Percentiles rank a stretch among this genome's conserved stretches.
These are phyloP conservation scores for Agriopis aurantiaria DNA, from an alignment of 2,888 invertebrate genomes.

Conservation along the genomic window DNA sequence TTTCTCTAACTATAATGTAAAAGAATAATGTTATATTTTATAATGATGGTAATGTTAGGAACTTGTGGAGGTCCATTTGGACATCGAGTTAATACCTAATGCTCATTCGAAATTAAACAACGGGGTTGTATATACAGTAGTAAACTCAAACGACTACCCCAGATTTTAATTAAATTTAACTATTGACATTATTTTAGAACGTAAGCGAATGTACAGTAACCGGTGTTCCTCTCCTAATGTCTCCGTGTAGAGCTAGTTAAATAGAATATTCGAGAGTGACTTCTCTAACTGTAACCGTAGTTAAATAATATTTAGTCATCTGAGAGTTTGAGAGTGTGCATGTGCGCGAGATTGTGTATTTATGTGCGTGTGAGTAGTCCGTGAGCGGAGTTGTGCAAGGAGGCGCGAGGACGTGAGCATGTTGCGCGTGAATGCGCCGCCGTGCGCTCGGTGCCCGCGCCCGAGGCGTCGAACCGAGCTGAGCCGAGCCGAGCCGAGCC, in stretches of 20 bases:
- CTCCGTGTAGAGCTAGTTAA: slow-evolving; percentile 80
- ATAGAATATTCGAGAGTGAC: slow-evolving; percentile 71
- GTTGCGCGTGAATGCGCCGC: slow-evolving; percentile 46
- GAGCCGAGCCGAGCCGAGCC: slow-evolving; percentile 44
- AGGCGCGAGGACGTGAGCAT: slow-evolving; percentile 42
- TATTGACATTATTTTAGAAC: slow-evolving; percentile 68
- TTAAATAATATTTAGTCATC: slow-evolving; percentile 68
- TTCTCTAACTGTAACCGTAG: slow-evolving; percentile 73
- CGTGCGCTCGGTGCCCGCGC: slow-evolving; percentile 22
- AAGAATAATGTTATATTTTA: slow-evolving; percentile 80
- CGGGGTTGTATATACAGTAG: slow-evolving; percentile 80
- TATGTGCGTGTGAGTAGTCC: slow-evolving; percentile 38
- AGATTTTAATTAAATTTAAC: slow-evolving; percentile 74
- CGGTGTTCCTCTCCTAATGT: slow-evolving; percentile 84
- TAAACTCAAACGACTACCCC: slow-evolving; percentile 68
- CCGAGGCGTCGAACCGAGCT: slow-evolving; percentile 35
- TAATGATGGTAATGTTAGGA: slow-evolving; percentile 73
- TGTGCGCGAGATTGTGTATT: slow-evolving; percentile 50
- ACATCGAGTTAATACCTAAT: slow-evolving; percentile 72
- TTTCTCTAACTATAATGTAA: slow-evolving; percentile 57
- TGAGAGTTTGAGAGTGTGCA: slow-evolving; percentile 61
- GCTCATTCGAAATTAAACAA: slow-evolving; percentile 77
- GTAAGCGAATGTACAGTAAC: slow-evolving; percentile 82
- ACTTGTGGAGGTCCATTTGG: slow-evolving; percentile 71
- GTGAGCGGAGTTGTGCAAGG: slow-evolving; percentile 44